These are phyloP conservation scores for Pedetes capensis DNA, from an alignment of 2,113 vertebrate genomes.

Conservation along the genomic window DNA sequence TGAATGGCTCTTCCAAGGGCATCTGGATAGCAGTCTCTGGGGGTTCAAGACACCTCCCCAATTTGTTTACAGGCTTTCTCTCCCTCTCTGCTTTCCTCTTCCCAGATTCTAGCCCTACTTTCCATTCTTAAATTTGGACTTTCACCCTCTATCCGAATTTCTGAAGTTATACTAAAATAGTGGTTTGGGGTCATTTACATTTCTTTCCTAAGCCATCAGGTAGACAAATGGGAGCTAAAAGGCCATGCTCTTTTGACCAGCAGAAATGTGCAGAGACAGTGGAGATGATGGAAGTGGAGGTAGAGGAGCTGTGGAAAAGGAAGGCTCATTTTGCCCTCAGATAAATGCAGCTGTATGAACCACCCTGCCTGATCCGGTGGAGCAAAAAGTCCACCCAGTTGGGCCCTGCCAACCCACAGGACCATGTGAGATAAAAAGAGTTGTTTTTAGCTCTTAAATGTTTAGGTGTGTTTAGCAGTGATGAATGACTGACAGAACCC, in stretches of 20 bases:
- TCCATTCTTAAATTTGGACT: not conserved
- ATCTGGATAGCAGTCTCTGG: no score
- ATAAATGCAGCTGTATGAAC: not conserved
- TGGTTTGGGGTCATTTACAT: not conserved
- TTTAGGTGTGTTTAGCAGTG: not conserved
- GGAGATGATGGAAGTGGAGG: not conserved
- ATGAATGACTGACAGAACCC: not conserved
- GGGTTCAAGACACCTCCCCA: not conserved
- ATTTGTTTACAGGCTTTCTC: not conserved
- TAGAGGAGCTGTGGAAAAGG: not conserved
- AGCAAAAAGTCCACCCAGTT: not conserved
- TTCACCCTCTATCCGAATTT: not conserved
- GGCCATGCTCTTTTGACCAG: not conserved
- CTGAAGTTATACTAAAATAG: not conserved
- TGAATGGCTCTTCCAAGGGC: not conserved
- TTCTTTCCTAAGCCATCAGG: not conserved
- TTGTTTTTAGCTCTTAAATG: not conserved
- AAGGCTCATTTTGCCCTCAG: not conserved
- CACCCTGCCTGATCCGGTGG: accelerated
- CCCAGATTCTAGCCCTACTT: not conserved
- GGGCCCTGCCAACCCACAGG: not conserved
- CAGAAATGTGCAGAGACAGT: not conserved
- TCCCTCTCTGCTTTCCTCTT: not conserved
- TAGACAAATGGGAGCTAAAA: not conserved
- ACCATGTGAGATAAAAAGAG: not conserved